Conservation (phyloP, 2,888 invertebrate genomes). For the Thalpophila matura region DNA sequence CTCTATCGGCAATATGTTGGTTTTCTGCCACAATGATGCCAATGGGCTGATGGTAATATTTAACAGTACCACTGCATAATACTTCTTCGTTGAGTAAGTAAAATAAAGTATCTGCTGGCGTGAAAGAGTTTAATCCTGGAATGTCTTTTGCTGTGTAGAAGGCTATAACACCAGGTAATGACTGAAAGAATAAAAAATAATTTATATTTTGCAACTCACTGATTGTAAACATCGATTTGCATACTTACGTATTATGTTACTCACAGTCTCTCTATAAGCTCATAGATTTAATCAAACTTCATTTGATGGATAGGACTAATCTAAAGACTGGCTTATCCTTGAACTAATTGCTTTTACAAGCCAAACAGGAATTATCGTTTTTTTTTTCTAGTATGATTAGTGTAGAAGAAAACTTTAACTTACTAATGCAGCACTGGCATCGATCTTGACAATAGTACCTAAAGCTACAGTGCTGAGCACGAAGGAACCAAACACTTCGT, state of each 20-base stretch:
- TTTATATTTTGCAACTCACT: no score
- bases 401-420: no score
- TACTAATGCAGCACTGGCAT: slow-evolving; percentile 92
- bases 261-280: no score
- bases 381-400: no score
- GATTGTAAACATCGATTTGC: no score
- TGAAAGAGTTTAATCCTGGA: slow-evolving; percentile 92
- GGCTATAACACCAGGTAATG: slow-evolving; percentile 90
- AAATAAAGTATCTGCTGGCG: slow-evolving; percentile 69
- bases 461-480: slow-evolving; percentile 86
- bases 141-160: slow-evolving; percentile 92
- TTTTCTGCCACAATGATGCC: slow-evolving; percentile 90
- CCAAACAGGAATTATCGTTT: no score
- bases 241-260: no score
- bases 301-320: no score
- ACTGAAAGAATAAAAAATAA: not conserved
- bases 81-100: slow-evolving; percentile 74
- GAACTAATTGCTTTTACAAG: no score
- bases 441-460: slow-evolving; percentile 90
- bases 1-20: slow-evolving; percentile 88
- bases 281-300: no score
- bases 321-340: no score
- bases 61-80: slow-evolving; percentile 66
- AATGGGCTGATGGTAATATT: slow-evolving; percentile 71
- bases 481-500: slow-evolving; percentile 92